Evolutionary conservation across 2,888 invertebrate genomes (phyloP).

Genomic region (Macrosiphum euphorbiae): DNA sequence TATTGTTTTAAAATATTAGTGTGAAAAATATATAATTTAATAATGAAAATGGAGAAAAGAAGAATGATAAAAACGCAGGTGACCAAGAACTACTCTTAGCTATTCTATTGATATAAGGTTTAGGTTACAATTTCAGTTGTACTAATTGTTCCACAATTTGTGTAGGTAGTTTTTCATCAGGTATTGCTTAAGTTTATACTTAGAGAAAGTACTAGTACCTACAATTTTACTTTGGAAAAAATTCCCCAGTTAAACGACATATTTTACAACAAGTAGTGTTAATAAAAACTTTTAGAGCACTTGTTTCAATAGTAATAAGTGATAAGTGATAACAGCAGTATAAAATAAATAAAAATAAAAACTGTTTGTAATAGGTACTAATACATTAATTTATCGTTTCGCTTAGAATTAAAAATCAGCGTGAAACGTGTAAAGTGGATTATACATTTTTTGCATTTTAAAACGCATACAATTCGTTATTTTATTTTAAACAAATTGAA

Average conservation of each 20-base stretch:
- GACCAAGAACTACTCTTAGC: neutral
- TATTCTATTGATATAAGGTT: neutral
- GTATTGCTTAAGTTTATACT: neutral
- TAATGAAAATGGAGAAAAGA: neutral
- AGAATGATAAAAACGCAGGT: neutral
- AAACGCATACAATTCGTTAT: neutral
- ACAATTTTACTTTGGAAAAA: neutral
- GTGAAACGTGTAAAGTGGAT: neutral
- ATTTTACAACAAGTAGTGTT: neutral
- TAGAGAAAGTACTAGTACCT: neutral
- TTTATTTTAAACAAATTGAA: neutral
- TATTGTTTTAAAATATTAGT: neutral
- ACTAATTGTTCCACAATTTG: neutral
- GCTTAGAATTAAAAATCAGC: neutral
- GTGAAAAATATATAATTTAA: neutral
- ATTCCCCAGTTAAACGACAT: neutral
- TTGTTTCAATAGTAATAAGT: neutral
- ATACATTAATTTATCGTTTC: neutral
- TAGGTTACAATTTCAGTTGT: neutral
- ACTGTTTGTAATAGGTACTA: neutral
- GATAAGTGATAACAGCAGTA: neutral
- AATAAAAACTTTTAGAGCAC: neutral
- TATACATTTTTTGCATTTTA: neutral
- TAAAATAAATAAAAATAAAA: neutral
- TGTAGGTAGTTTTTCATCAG: neutral